A percentile compares a stretch with the other conserved stretches of the same genome.
Evolutionary conservation across 2,888 invertebrate species (phyloP).

Genomic region (Adelognathus sp.): DNA sequence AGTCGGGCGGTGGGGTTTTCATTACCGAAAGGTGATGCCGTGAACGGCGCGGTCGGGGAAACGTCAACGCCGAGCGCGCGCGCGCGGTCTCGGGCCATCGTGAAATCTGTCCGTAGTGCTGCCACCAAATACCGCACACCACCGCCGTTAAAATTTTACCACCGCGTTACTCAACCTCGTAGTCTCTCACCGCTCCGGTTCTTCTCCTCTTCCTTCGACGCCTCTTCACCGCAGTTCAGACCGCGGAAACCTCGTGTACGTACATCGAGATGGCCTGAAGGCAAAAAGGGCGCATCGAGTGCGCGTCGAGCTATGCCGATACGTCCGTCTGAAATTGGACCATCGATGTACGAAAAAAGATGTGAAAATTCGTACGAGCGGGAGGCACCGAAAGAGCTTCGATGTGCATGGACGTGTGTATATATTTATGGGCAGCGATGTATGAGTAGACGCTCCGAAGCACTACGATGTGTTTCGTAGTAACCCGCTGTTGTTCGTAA

Average conservation of each 20-base stretch:
- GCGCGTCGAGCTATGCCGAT: too few relatives aligned
- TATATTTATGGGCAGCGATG: too few relatives aligned
- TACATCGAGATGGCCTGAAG: too few relatives aligned
- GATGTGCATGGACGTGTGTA: not conserved
- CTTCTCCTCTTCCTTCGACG: not conserved
- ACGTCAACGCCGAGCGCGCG: slow-evolving; percentile 46
- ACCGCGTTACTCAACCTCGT: slow-evolving; percentile 53
- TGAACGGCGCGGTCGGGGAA: slow-evolving; percentile 3
- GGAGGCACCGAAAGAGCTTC: not conserved
- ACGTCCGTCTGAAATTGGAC: too few relatives aligned
- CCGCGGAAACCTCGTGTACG: slow-evolving; percentile 17
- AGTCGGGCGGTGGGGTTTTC: slow-evolving; percentile 5
- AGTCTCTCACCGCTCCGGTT: slow-evolving; percentile 20
- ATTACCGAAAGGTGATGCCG: slow-evolving; percentile 43
- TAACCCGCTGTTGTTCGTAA: slow-evolving; percentile 18
- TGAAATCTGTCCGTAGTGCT: slow-evolving; percentile 45
- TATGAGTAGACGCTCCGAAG: not conserved
- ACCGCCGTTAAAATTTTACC: slow-evolving; percentile 61
- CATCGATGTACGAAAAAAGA: too few relatives aligned
- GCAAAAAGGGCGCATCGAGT: too few relatives aligned
- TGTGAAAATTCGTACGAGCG: slow-evolving; percentile 1
- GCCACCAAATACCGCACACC: slow-evolving; percentile 1
- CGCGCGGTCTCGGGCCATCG: slow-evolving; percentile 37
- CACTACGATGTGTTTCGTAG: not conserved
- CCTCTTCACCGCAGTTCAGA: slow-evolving; percentile 22